Percentiles rank a stretch among this genome's conserved stretches.
phyloP scores from a whole-genome alignment of 64 coral and sea anemone species.

The Hydrozoanthus tunicans region DNA sequence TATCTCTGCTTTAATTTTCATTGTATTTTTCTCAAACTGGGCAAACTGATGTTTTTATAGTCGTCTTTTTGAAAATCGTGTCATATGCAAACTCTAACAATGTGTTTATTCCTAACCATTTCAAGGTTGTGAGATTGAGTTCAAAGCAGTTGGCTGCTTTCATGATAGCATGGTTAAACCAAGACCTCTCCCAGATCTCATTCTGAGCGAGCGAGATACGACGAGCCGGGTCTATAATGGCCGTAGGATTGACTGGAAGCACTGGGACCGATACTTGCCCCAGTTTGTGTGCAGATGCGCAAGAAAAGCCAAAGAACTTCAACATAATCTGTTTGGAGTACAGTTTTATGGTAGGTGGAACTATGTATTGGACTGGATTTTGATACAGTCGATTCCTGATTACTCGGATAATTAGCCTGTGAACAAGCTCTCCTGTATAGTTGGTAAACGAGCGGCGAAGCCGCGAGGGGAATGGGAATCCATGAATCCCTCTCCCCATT shows the following conservation, averaged over 20 bases:
- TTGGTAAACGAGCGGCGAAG: too few relatives aligned
- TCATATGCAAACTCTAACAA: too few relatives aligned
- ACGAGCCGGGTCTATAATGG: constrained; percentile 63
- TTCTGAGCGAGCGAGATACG: constrained; percentile 67
- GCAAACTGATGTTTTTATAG: too few relatives aligned
- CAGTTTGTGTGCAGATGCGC: constrained; percentile 78
- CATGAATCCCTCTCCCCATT: too few relatives aligned
- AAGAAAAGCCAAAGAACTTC: constrained; percentile 41
- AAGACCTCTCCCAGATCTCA: constrained; percentile 67
- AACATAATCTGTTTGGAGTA: constrained; percentile 65
- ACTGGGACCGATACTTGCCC: constrained; percentile 79
- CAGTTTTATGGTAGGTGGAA: constrained; percentile 66
- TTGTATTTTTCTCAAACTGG: too few relatives aligned
- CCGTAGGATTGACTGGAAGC: constrained; percentile 62
- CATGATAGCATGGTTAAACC: constrained; percentile 58
- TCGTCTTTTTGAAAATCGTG: too few relatives aligned
- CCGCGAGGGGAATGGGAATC: too few relatives aligned
- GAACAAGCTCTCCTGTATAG: too few relatives aligned
- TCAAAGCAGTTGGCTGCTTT: constrained; percentile 64
- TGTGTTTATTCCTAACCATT: background rate
- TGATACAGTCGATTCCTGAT: background rate
- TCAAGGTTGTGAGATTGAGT: constrained; percentile 65
- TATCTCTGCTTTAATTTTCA: too few relatives aligned
- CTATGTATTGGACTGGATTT: background rate
- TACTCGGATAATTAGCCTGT: background rate